A percentile compares a stretch with the other conserved stretches of the same genome.
phyloP scores from a whole-genome alignment of 2,888 invertebrate species.

The Leistus spinibarbis region DNA sequence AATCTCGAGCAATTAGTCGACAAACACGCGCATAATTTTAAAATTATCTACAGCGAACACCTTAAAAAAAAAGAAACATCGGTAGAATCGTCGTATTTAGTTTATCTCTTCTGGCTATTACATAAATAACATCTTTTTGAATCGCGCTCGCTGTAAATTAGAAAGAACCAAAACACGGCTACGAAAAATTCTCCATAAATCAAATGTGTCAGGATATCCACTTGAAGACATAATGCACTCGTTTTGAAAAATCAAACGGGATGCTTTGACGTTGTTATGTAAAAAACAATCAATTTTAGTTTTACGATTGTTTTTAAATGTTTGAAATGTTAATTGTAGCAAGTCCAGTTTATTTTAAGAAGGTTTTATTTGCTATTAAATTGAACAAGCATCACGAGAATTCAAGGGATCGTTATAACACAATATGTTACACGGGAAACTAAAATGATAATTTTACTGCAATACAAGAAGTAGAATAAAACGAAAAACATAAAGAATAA shows the following conservation, averaged over 20 bases:
- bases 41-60: slow-evolving; percentile 23
- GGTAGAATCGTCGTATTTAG: slow-evolving; percentile 12
- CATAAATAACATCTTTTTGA: slow-evolving; percentile 28
- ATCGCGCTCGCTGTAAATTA: slow-evolving; percentile 9
- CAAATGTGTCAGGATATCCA: slow-evolving; percentile 1
- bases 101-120: slow-evolving; percentile 24
- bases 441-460: no score
- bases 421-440: no score
- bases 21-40: slow-evolving; percentile 22
- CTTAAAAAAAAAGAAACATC: not conserved
- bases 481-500: no score
- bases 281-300: not conserved
- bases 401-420: no score
- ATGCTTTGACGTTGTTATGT: not conserved
- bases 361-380: not conserved
- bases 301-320: not conserved
- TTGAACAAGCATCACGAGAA: no score
- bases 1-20: slow-evolving; percentile 31
- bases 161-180: not conserved
- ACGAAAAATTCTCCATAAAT: slow-evolving; percentile 6
- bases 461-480: no score
- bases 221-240: not conserved
- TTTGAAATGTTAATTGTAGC: not conserved
- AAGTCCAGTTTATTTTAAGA: not conserved
- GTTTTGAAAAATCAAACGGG: not conserved